Evolutionary conservation across 2,797 vertebrate genomes (phyloP).

Genomic region (Sardinella longiceps): DNA sequence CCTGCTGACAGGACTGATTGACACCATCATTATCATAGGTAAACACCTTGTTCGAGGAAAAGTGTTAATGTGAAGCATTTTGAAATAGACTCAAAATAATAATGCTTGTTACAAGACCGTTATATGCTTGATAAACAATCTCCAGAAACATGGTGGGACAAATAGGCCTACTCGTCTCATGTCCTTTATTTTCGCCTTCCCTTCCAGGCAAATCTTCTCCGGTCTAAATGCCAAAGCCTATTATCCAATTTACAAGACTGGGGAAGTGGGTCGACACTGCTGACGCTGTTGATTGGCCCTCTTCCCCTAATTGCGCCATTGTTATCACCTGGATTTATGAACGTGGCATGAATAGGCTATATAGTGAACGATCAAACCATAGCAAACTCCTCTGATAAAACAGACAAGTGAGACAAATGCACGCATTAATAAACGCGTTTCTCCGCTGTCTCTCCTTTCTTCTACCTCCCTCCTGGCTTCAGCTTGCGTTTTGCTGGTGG

Average conservation of each 20-base stretch:
- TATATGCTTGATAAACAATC: neutral
- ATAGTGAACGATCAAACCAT: constrained; percentile 49
- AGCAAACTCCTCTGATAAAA: constrained; percentile 40
- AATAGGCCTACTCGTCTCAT: neutral
- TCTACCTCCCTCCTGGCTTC: constrained; percentile 78
- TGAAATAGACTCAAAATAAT: neutral
- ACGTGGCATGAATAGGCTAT: constrained; percentile 49
- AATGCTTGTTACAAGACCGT: neutral
- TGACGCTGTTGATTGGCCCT: constrained; percentile 52
- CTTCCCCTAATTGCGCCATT: constrained; percentile 59
- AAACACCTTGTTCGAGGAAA: neutral
- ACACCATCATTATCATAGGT: neutral
- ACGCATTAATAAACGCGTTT: constrained; percentile 75
- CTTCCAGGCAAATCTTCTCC: constrained; percentile 29
- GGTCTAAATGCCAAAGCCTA: constrained; percentile 55
- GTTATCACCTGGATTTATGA: constrained; percentile 62
- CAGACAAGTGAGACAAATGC: constrained; percentile 61
- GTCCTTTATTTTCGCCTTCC: constrained; percentile 31
- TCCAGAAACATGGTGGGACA: neutral
- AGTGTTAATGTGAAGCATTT: neutral
- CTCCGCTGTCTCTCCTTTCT: constrained; percentile 76
- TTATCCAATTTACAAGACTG: constrained; percentile 72
- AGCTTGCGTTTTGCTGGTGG: constrained; percentile 76
- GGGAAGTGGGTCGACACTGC: constrained; percentile 46
- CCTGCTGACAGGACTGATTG: constrained; percentile 21